Evolutionary conservation across 2,888 invertebrate genomes (phyloP).

Genomic region (Agrotis clavis): DNA sequence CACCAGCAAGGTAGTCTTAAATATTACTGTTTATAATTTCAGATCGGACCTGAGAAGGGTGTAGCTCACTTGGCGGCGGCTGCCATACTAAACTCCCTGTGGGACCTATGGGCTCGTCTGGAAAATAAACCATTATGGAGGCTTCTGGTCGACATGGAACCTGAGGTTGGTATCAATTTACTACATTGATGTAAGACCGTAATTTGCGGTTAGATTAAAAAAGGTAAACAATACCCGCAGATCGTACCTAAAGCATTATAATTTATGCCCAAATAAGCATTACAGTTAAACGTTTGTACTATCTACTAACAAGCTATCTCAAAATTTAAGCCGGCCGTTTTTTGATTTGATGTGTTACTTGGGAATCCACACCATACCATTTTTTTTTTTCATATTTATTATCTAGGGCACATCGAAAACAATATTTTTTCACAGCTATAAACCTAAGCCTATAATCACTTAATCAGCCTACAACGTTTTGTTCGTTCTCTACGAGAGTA

Average conservation of each 20-base stretch:
- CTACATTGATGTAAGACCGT: background rate
- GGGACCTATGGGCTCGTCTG: conserved; percentile 97
- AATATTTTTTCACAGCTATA: background rate
- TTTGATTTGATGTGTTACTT: too few species aligned
- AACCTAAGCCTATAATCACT: too few species aligned
- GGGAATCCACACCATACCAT: background rate
- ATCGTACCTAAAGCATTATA: too few species aligned
- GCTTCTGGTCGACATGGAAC: conserved; percentile 95
- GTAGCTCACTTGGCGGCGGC: conserved; percentile 97
- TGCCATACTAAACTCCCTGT: conserved; percentile 96
- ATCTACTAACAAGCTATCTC: too few species aligned
- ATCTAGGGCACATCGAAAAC: background rate
- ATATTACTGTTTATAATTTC: conserved; percentile 26
- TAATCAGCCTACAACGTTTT: background rate
- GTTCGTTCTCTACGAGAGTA: too few species aligned
- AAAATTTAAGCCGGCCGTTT: too few species aligned
- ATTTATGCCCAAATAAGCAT: too few species aligned
- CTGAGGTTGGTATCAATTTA: conserved; percentile 89
- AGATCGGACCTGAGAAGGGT: conserved; percentile 98
- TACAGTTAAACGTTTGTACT: too few species aligned
- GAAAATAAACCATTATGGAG: conserved; percentile 97
- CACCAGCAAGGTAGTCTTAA: background rate
- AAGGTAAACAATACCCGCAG: too few species aligned
- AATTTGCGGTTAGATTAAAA: background rate
- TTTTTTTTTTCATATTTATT: background rate